Evolutionary conservation across 2,797 vertebrate species (phyloP).

Genomic region (Danio tinwini): DNA sequence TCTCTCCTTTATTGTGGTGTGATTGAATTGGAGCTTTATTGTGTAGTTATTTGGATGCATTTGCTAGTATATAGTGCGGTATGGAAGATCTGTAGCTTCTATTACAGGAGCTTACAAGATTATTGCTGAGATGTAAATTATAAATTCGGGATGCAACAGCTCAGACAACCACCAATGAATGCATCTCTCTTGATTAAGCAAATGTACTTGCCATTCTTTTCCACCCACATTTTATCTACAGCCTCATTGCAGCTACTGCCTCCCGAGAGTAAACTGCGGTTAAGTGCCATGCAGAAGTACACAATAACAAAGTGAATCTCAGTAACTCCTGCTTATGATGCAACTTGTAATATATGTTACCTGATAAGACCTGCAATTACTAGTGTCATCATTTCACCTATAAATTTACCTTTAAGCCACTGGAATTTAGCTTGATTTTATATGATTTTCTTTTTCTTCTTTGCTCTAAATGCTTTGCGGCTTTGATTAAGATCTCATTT

Average conservation of each 20-base stretch:
- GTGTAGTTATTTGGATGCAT: background rate
- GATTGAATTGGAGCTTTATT: constrained; percentile 8
- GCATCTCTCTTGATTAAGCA: constrained; percentile 24
- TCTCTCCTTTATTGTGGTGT: background rate
- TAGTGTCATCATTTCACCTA: background rate
- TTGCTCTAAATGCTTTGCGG: background rate
- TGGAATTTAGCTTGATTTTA: background rate
- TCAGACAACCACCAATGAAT: constrained; percentile 17
- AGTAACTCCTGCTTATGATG: background rate
- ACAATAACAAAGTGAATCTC: background rate
- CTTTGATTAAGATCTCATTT: background rate
- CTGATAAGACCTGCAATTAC: background rate
- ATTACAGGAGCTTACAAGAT: constrained; percentile 12
- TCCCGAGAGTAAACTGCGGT: constrained; percentile 14
- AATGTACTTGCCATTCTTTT: constrained; percentile 21
- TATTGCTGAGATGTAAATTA: constrained; percentile 7
- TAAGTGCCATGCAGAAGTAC: constrained; percentile 12
- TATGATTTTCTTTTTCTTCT: background rate
- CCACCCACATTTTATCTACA: constrained; percentile 31
- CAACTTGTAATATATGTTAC: constrained; percentile 5
- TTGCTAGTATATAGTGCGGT: constrained; percentile 1
- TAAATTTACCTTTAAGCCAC: background rate
- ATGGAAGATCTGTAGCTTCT: constrained; percentile 11
- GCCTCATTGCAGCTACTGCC: background rate
- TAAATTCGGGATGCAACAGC: constrained; percentile 13